Base-by-base conservation (phyloP, 2,888 invertebrate genomes). In the Petrolisthes cinctipes region DNA sequence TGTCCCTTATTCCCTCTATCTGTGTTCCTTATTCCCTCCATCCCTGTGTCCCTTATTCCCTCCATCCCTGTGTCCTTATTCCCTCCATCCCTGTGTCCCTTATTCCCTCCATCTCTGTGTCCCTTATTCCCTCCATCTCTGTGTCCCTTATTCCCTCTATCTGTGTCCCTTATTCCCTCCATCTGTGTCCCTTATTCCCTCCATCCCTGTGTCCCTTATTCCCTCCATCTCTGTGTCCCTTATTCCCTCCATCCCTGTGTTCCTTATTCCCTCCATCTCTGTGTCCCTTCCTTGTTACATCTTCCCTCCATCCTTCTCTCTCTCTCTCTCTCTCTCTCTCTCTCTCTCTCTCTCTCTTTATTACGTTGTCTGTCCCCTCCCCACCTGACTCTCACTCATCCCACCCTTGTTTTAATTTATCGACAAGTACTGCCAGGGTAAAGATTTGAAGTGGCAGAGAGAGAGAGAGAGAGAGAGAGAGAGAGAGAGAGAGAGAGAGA, bases 171-270 rank as follows among this genome's bases (percentile, higher is more conserved):
- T 71, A 5, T 71, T 14, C n/a, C 7, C n/a, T 17, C n/a, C n/a
- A n/a, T 71, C n/a, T n/a, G 71, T 17, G 5, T n/a, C 7, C 7
- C n/a, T 53, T 20, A n/a, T 54, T 78, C 79, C 17, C 79, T 79
- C n/a, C 56, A n/a, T n/a, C n/a, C n/a, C n/a, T n/a, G n/a, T n/a
- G n/a, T n/a, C n/a, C n/a, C n/a, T n/a, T n/a, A n/a, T n/a, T n/a
- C 79, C 37, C 75, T 75, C 37, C 37, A n/a, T 75, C 37, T 75
- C 75, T 51, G 37, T 73, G 5, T n/a, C 20, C 73, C 73, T n/a
- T 61, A 37, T 51, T 51, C 76, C 11, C 4, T 76, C 51, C 37
- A 20, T 75, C 37, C 37, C 75, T 75, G 23, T 75, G 23, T 75
- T 11, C 37, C 75, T 75, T 9, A 4, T 51, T 76, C 51, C 51